phyloP scores from a whole-genome alignment of 1,140 invertebrate species.

The Dendroctonus ponderosae region DNA sequence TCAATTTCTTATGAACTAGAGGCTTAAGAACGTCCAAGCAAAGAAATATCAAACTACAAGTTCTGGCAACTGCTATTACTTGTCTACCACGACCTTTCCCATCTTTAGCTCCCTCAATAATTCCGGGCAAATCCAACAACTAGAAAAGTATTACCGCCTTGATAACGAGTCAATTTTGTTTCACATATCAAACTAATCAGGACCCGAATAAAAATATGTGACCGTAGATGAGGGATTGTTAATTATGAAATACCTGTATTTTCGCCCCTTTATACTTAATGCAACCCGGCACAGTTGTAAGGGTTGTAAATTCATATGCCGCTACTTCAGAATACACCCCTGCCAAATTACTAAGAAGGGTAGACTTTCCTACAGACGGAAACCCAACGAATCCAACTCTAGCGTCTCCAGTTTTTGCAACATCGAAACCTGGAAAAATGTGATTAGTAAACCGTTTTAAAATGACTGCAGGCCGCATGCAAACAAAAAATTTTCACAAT shows the following conservation, averaged over 20 bases:
- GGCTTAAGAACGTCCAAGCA: constrained; percentile 98
- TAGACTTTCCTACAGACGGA: constrained; percentile 99
- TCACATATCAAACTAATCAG: too few relatives aligned
- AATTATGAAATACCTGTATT: constrained; percentile 72
- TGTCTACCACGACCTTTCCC: constrained; percentile 97
- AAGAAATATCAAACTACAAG: constrained; percentile 97
- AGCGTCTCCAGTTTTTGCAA: constrained; percentile 99
- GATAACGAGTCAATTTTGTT: too few relatives aligned
- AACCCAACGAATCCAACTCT: constrained; percentile 99
- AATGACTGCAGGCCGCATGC: background rate
- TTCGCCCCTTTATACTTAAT: constrained; percentile 99
- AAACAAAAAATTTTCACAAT: background rate
- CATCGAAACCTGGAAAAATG: constrained; percentile 77
- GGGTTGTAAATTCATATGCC: constrained; percentile 98
- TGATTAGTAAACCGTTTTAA: background rate
- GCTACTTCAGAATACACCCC: constrained; percentile 99
- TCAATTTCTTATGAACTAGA: constrained; percentile 89
- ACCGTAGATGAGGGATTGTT: background rate
- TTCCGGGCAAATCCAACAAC: constrained; percentile 97
- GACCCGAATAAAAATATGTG: too few relatives aligned
- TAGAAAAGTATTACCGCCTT: constrained; percentile 17
- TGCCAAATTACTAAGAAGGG: constrained; percentile 92
- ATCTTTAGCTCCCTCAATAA: constrained; percentile 99
- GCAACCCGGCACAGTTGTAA: constrained; percentile 98
- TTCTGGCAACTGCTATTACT: constrained; percentile 98